phyloP scores from a whole-genome alignment of 2,113 vertebrate species.

The Pantherophis guttatus region DNA sequence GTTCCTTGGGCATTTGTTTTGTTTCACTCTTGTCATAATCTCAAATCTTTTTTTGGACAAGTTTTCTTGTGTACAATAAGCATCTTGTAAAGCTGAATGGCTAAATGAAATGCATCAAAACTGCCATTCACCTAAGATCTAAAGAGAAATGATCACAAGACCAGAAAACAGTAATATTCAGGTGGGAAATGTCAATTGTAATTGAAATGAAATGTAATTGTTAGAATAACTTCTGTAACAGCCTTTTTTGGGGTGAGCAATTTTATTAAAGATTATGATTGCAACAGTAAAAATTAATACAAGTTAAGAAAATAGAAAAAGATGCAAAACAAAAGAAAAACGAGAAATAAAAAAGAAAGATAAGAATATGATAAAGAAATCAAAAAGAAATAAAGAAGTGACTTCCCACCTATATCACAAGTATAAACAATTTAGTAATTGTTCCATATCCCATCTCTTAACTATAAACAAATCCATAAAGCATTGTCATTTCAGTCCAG shows the following conservation, averaged over 20 bases:
- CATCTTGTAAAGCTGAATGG: not conserved
- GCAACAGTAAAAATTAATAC: not conserved
- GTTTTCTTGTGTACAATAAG: not conserved
- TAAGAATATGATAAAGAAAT: not conserved
- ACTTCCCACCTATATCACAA: not conserved
- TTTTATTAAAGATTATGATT: not conserved
- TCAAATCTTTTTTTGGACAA: not conserved
- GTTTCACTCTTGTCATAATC: constrained; percentile 23
- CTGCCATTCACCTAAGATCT: not conserved
- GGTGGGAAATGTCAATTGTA: no score
- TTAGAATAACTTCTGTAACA: not conserved
- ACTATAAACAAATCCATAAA: not conserved
- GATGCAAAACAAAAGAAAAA: not conserved
- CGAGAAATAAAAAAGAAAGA: not conserved
- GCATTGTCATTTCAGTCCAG: not conserved
- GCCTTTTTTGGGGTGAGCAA: no score
- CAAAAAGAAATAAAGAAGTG: not conserved
- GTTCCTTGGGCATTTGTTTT: constrained; percentile 19
- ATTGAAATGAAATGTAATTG: no score
- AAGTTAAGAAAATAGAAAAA: not conserved
- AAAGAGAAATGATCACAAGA: not conserved
- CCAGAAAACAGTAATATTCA: not conserved
- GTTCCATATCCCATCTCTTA: not conserved
- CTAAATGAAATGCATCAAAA: not conserved
- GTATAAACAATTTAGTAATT: not conserved